Conservation (phyloP, 2,888 invertebrate genomes). For the Idaea biselata region DNA sequence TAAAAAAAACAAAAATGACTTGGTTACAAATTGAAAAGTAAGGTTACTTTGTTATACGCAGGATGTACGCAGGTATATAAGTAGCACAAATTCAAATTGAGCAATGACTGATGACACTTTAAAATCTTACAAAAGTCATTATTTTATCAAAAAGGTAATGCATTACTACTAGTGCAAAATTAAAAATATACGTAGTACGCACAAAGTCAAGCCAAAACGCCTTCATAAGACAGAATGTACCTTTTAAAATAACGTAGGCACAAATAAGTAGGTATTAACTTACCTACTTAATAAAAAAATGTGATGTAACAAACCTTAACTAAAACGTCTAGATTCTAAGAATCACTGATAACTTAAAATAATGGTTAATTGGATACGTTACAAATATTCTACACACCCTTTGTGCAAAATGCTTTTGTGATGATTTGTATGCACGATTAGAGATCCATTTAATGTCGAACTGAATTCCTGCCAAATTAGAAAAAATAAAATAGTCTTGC, state of each 20-base stretch:
- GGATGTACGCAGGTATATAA: no score
- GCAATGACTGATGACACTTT: no score
- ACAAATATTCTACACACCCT: constrained; percentile 26
- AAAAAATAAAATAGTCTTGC: no score
- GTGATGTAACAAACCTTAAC: constrained; percentile 23
- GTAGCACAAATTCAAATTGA: no score
- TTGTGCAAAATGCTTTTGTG: constrained; percentile 35
- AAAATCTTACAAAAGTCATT: no score
- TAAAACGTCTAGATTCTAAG: constrained; percentile 32
- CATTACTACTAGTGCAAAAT: not conserved
- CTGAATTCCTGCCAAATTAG: constrained; percentile 39
- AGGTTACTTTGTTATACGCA: not conserved
- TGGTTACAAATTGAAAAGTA: not conserved
- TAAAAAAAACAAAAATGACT: no score
- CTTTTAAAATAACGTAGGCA: not conserved
- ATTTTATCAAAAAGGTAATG: no score
- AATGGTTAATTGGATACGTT: constrained; percentile 26
- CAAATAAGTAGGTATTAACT: constrained; percentile 2
- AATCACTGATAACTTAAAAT: constrained; percentile 31
- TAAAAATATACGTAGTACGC: not conserved
- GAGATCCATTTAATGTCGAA: constrained; percentile 37
- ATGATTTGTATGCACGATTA: constrained; percentile 28
- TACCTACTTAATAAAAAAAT: constrained; percentile 16
- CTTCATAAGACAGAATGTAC: not conserved
- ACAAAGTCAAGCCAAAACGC: not conserved